Conservation (phyloP, 2,113 vertebrate species). For the Orthonyx spaldingii region DNA sequence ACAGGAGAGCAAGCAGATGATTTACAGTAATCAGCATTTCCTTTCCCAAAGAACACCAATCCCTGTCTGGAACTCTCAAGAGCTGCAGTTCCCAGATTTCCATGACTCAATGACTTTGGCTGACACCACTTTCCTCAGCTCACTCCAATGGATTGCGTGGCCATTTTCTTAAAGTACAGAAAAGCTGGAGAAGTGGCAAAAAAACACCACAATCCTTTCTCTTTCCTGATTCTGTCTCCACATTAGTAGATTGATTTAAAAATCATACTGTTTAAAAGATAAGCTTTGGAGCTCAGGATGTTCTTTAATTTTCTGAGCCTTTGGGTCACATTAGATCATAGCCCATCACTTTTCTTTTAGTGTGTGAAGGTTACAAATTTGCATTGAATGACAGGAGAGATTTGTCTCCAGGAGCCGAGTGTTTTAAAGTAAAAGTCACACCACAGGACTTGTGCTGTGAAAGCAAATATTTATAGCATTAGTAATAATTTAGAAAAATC, state of each 20-base stretch:
- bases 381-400: not conserved
- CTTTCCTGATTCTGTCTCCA: not conserved
- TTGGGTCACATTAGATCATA: not conserved
- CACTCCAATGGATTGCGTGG: not conserved
- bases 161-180: not conserved
- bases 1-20: not conserved
- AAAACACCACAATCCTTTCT: not conserved
- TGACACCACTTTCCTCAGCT: not conserved
- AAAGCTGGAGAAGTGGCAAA: not conserved
- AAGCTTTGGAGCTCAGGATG: not conserved
- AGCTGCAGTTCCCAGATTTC: not conserved
- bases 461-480: not conserved
- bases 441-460: not conserved
- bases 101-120: not conserved
- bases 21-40: not conserved
- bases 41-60: not conserved
- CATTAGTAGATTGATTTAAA: not conserved
- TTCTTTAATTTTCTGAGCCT: not conserved
- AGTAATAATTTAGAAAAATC: not conserved
- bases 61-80: not conserved
- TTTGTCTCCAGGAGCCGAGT: not conserved
- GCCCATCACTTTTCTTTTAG: not conserved
- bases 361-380: not conserved
- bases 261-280: not conserved
- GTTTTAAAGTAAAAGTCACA: not conserved